A percentile compares a stretch with the other conserved stretches of the same genome.
These are phyloP conservation scores for Rutilus rutilus DNA, from an alignment of 2,113 vertebrate genomes.

Conservation along the genomic window DNA sequence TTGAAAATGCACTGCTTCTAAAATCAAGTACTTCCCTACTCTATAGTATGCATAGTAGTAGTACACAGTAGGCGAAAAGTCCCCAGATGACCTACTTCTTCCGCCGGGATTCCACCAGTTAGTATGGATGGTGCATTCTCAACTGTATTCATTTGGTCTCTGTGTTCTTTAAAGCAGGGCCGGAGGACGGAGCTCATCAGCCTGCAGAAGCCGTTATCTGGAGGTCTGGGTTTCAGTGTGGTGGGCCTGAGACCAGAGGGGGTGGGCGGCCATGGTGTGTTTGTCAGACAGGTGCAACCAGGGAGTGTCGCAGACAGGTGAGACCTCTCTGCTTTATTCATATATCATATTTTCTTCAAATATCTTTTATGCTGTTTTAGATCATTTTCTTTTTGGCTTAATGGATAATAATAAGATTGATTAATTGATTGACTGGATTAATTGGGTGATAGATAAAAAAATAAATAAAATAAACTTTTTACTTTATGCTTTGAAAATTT, in stretches of 20 bases:
- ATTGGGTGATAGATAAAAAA: no score
- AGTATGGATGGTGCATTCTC: background rate
- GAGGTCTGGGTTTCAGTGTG: conserved; percentile 94
- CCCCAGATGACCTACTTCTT: no score
- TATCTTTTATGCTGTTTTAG: background rate
- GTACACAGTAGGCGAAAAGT: no score
- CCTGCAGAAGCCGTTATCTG: conserved; percentile 84
- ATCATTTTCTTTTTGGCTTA: background rate
- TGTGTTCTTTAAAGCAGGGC: conserved; percentile 73
- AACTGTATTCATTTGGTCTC: background rate
- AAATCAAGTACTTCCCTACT: no score
- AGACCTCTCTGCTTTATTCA: conserved; percentile 45
- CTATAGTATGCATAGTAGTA: no score
- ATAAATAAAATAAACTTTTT: no score
- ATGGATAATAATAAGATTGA: no score
- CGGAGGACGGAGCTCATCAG: conserved; percentile 82
- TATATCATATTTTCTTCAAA: background rate
- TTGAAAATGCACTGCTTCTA: no score
- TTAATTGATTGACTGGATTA: no score
- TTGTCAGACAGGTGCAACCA: conserved; percentile 89
- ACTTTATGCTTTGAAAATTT: no score
- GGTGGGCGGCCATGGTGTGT: conserved; percentile 81
- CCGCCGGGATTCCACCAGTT: background rate
- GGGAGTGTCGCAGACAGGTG: conserved; percentile 92
- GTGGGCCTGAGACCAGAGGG: conserved; percentile 83